Conservation (phyloP, 2,113 vertebrate genomes). For the Tupaia tana region DNA sequence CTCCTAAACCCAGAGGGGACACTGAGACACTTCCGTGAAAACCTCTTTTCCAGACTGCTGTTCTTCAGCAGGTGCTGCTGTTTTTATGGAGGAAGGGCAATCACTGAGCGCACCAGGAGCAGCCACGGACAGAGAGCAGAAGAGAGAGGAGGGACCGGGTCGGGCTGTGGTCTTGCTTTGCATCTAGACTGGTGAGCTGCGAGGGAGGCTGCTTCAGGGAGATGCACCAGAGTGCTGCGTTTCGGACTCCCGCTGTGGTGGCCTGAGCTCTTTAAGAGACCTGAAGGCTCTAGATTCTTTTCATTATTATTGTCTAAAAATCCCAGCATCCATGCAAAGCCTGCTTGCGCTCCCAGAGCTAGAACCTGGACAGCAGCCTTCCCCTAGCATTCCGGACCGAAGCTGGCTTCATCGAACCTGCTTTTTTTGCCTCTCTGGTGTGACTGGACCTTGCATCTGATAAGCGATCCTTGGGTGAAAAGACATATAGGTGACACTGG, state of each 20-base stretch:
- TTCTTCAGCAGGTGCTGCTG: background rate
- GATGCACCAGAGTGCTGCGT: background rate
- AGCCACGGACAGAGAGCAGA: background rate
- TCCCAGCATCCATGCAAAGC: background rate
- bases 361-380: background rate
- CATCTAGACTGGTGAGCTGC: background rate
- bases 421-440: background rate
- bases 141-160: background rate
- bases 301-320: background rate
- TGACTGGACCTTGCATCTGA: background rate
- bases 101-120: background rate
- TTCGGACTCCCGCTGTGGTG: background rate
- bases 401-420: background rate
- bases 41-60: background rate
- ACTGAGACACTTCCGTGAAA: background rate
- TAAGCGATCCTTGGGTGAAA: conserved; percentile 1
- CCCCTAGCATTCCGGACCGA: background rate
- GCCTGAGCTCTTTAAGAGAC: background rate
- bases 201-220: background rate
- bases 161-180: background rate
- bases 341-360: background rate
- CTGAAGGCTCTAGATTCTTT: background rate
- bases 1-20: background rate
- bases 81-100: background rate
- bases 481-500: background rate